Base-by-base conservation (phyloP, 2,797 vertebrate species). In the Podargus strigoides region DNA sequence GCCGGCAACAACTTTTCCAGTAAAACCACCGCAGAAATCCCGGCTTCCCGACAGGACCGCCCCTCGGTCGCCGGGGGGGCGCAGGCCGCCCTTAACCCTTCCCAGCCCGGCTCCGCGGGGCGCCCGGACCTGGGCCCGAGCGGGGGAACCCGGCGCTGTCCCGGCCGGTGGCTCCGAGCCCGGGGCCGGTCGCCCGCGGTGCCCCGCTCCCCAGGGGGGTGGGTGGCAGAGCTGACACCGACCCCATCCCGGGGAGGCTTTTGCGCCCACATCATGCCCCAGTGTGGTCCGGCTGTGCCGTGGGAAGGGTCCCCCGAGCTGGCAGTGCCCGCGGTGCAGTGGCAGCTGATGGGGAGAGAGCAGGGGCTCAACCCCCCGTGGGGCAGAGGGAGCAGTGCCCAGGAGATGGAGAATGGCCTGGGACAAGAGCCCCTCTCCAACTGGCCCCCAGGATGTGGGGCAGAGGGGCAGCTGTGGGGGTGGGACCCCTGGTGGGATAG, bases 21-120 rank as follows among this genome's bases (percentile, higher is more conserved):
- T 97, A 98, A 98, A 97, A 97, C 97, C 96, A 94, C 97, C 94
- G 97, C 96, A 97, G 97, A 98, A 97, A 97, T 97, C 98, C 97
- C 94, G 93, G 96, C 96, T 98, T 98, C 97, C 98, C 98, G 97
- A 98, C 97, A 98, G 97, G 85, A 96, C 96, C 97, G 94, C 97
- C 97, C 97, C 95, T 82, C 89, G 64, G 86, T 93, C 85, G 86
- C 79, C 90, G 77, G 78, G 92, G 86, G 94, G 86, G 86, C 85
- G 80, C 92, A 59, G 92, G 80, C 75, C 67, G 63, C 85, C 77
- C 74, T 95, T 97, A 96, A 95, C 95, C 94, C 95, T 95, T 96
- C 68, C 92, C 59, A 53, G 53, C 60, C 89, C 90, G 73, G 83
- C 34, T 67, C 74, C 28, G 66, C 47, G 10, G 47, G 24, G 47